Evolutionary conservation across 2,888 invertebrate genomes (phyloP), one percentile per base, ranked within the genome.

Genomic region (Seladonia tumulorum): DNA sequence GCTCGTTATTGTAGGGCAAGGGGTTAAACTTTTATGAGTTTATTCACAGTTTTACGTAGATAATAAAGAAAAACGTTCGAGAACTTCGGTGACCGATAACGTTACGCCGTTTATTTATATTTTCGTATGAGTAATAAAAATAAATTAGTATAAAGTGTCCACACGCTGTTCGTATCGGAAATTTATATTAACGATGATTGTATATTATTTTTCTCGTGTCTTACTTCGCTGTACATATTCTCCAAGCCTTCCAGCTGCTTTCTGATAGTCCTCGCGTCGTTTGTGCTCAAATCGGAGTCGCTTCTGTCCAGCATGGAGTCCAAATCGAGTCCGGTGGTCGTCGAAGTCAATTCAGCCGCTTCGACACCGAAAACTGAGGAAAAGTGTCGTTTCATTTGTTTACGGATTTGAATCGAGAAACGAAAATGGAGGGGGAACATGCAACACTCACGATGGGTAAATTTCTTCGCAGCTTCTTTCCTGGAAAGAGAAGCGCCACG

Each of bases 151-250:
- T 0, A 18, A 18, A 49, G 5, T 4, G 49, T 49, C 18, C 49
- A 18, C 49, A 14, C 16, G 18, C 49, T 18, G 5, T 35, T 35
- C 35, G 3, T 35, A 35, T 35, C 35, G 35, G 35, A 35, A n/a
- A n/a, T n/a, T n/a, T n/a, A 18, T 49, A 4, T 49, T 18, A 49
- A 49, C 3, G 18, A 49, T 18, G 18, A 4, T 49, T 18, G 5
- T 5, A 49, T 49, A 25, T 16, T 2, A 5, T 25, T 63, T 63
- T 29, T 1, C 29, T 4, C 39, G 76, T 49, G 18, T 53, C 91
- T 91, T 92, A 98, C 98, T 95, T 98, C 98, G 0, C 97, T 97
- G 93, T 98, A 98, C 98, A 98, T 98, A 90, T 96, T 97, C 96
- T 98, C 98, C 7, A 98, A 95, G 0, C 98, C 98, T 92, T 98